A percentile compares a stretch with the other conserved stretches of the same genome.
phyloP scores from a whole-genome alignment of 1,140 invertebrate species.

The Daktulosphaira vitifoliae region DNA sequence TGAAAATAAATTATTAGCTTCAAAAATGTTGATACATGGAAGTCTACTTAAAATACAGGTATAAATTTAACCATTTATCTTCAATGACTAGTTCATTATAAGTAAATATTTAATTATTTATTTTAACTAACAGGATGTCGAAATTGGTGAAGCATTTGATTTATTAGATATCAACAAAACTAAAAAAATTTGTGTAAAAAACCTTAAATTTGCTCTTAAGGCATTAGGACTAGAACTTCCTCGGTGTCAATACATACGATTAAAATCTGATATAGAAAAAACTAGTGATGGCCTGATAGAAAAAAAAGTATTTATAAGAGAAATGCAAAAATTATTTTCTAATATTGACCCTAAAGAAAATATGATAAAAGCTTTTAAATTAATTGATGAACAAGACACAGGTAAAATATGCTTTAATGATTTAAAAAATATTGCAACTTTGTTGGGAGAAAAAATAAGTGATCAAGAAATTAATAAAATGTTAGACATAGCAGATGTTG shows the following conservation, averaged over 20 bases:
- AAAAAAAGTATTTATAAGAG: background rate
- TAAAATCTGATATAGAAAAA: background rate
- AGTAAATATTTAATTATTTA: no score
- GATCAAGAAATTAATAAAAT: background rate
- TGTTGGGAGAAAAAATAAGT: background rate
- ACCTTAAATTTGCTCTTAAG: slow-evolving; percentile 11
- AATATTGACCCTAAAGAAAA: background rate
- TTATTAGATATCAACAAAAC: background rate
- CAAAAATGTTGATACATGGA: no score
- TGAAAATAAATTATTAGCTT: no score
- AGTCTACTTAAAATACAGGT: no score
- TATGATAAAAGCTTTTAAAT: slow-evolving; percentile 14
- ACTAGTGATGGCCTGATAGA: background rate
- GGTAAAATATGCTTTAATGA: slow-evolving; percentile 15
- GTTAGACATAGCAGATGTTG: slow-evolving; percentile 1
- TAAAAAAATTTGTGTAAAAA: background rate
- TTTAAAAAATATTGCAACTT: background rate
- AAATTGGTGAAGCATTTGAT: slow-evolving; percentile 22
- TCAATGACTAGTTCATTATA: no score
- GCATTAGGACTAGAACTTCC: slow-evolving; percentile 15
- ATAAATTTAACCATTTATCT: no score
- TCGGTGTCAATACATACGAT: slow-evolving; percentile 1
- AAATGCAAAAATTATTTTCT: background rate
- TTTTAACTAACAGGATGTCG: background rate
- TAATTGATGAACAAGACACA: slow-evolving; percentile 12